phyloP scores from a whole-genome alignment of 2,888 invertebrate species.

The Arctia plantaginis region DNA sequence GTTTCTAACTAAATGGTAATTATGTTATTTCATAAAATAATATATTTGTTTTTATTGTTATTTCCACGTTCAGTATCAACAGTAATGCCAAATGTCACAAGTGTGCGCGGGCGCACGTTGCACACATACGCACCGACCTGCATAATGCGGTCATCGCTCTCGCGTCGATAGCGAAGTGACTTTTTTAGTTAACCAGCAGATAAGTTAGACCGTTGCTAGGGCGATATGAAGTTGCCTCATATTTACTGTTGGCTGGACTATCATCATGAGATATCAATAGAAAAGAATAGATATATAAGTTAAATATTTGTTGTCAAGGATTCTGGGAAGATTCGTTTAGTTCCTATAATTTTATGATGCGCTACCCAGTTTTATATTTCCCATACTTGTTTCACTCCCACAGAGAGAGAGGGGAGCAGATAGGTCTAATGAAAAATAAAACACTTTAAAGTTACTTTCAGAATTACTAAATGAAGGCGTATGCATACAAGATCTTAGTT shows the following conservation, averaged over 20 bases:
- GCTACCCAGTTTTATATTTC: not conserved
- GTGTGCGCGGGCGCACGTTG: conserved; percentile 24
- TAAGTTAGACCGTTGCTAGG: conserved; percentile 1
- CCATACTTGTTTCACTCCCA: not conserved
- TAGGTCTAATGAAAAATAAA: too few relatives aligned
- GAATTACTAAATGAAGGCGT: too few relatives aligned
- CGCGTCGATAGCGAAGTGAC: conserved; percentile 10
- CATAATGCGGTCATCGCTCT: conserved; percentile 52
- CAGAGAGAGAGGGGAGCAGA: not conserved
- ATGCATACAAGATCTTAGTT: too few relatives aligned
- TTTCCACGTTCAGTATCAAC: conserved; percentile 7
- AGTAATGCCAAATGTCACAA: conserved; percentile 16
- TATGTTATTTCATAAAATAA: not conserved
- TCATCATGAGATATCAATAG: not conserved
- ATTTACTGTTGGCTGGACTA: not conserved
- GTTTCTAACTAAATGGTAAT: not conserved
- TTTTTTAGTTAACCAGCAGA: not conserved
- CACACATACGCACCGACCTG: conserved; percentile 23
- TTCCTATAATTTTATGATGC: not conserved
- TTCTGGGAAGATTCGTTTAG: not conserved
- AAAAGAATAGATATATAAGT: not conserved
- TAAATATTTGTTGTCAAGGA: not conserved
- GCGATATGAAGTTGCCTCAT: not conserved
- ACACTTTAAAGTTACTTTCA: too few relatives aligned
- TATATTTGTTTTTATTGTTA: not conserved